Percentiles rank a stretch among this genome's conserved stretches.
Evolutionary conservation across 2,113 vertebrate genomes (phyloP).

Genomic region (Motacilla alba): DNA sequence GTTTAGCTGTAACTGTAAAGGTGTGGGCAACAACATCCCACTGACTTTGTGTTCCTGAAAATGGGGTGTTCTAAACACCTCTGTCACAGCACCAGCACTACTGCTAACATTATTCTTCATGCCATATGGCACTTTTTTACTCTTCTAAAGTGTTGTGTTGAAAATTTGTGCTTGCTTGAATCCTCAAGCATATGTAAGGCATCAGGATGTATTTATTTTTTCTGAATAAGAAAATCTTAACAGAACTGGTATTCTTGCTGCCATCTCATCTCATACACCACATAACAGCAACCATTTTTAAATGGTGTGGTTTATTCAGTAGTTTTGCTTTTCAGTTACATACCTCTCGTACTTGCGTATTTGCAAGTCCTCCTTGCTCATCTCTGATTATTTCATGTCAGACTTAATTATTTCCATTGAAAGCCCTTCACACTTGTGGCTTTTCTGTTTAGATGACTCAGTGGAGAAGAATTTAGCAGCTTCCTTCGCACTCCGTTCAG

Average conservation of each 20-base stretch:
- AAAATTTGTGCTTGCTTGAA: background rate
- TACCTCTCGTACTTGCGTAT: background rate
- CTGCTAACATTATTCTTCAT: background rate
- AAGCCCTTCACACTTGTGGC: background rate
- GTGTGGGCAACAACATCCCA: background rate
- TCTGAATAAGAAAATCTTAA: background rate
- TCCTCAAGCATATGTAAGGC: background rate
- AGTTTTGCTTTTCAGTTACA: background rate
- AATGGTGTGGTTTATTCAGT: background rate
- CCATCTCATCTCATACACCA: background rate
- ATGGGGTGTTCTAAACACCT: background rate
- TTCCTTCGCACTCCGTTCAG: fast-evolving
- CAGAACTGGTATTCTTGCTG: background rate
- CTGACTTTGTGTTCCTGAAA: background rate
- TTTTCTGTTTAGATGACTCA: background rate
- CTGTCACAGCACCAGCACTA: background rate
- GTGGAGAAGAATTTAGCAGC: background rate
- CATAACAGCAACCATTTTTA: background rate
- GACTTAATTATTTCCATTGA: background rate
- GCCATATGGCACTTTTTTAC: background rate
- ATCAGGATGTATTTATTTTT: background rate
- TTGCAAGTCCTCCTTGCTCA: background rate
- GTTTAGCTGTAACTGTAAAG: background rate
- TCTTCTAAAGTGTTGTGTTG: background rate
- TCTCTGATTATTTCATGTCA: background rate